Evolutionary conservation across 2,797 vertebrate genomes (phyloP), one percentile per base, ranked within the genome.

Genomic region (Pampus argenteus): DNA sequence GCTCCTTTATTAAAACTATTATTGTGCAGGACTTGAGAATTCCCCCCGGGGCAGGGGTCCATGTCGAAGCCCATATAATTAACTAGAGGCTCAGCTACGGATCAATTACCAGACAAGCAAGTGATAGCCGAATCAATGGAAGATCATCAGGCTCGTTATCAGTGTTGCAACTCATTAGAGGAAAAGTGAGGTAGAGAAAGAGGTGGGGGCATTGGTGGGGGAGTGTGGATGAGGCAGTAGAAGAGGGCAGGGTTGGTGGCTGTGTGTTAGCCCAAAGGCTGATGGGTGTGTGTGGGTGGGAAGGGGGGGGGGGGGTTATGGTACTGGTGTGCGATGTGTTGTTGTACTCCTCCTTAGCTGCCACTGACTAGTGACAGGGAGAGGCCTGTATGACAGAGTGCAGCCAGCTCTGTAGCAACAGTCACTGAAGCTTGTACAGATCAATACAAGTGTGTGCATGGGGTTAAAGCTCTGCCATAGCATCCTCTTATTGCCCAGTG

Each of bases 71-170:
- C 97, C 95, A 97, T 98, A 98, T 99, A 99, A 99, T 99, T 99
- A 99, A 99, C 98, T 98, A 97, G 96, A 97, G 96, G 96, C 97
- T 98, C 97, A 97, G 98, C 97, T 98, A 98, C 96, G 97, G 97
- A 99, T 99, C 98, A 99, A 99, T 99, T 99, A 98, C 97, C 96
- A 99, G 98, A 99, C 98, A 99, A 98, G 97, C 97, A 98, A 98
- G 97, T 99, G 98, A 99, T 99, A 97, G 98, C 96, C 96, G 96
- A 98, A 99, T 99, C 98, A 98, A 99, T 99, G 97, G 96, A 97
- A 99, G 98, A 99, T 99, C 97, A 99, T 99, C 98, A 99, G 97
- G 95, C 96, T 99, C 97, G 97, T 99, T 99, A 99, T 98, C 97
- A 99, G 96, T 98, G 97, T 98, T 98, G 97, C 97, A 99, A 98